A percentile compares a stretch with the other conserved stretches of the same genome.
Evolutionary conservation across 1,140 invertebrate genomes (phyloP).

Genomic region (Drosophila aff.): DNA sequence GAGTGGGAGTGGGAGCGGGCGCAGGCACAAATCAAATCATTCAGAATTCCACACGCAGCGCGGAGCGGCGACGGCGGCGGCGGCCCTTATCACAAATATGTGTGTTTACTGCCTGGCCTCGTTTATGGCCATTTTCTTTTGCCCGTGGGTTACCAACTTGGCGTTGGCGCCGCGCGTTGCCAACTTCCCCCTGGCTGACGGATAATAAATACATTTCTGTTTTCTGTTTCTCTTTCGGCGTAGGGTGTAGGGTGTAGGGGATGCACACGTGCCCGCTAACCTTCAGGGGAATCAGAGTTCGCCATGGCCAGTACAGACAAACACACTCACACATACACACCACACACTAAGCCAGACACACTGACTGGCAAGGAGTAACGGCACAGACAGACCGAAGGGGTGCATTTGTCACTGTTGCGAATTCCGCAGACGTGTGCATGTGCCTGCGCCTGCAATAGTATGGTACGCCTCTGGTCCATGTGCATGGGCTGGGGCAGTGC

Average conservation of each 20-base stretch:
- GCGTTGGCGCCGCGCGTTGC: conserved; percentile 13
- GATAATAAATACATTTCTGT: conserved; percentile 16
- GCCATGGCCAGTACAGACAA: conserved; percentile 9
- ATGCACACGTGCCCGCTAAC: conserved; percentile 24
- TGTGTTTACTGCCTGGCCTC: conserved; percentile 18
- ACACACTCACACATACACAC: conserved; percentile 5
- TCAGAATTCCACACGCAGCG: conserved; percentile 35
- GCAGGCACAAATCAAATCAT: conserved; percentile 36
- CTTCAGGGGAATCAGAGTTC: conserved; percentile 11
- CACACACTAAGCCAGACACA: neutral
- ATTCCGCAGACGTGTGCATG: conserved; percentile 7
- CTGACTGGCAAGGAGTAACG: conserved; percentile 34
- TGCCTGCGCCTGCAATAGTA: conserved; percentile 1
- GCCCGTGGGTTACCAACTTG: conserved; percentile 28
- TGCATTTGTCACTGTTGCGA: conserved; percentile 38
- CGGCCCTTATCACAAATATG: conserved; percentile 38
- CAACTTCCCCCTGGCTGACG: conserved; percentile 5
- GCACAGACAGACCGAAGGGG: conserved; percentile 25
- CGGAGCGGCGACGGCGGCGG: neutral
- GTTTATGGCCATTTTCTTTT: conserved; percentile 36
- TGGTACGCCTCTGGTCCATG: neutral
- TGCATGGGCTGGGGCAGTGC: conserved; percentile 10
- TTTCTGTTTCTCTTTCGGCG: neutral
- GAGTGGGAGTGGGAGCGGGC: neutral
- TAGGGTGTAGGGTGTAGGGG: conserved; percentile 1